phyloP scores from a whole-genome alignment of 2,113 vertebrate species.

The Tragelaphus buxtoni region DNA sequence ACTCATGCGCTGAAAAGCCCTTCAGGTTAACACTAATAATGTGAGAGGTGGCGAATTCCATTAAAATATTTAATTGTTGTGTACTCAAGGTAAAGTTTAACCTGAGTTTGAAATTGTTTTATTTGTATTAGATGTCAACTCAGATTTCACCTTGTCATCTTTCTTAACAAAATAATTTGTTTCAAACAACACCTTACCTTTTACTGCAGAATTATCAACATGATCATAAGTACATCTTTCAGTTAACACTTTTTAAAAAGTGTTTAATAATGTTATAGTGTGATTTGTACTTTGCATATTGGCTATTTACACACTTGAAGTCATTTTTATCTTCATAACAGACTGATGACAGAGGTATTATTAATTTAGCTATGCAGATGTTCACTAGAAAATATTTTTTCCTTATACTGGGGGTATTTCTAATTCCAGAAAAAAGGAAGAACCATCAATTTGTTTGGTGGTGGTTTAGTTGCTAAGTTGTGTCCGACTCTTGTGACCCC shows the following conservation, averaged over 20 bases:
- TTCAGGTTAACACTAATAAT: neutral
- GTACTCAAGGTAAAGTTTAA: neutral
- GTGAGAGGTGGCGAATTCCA: neutral
- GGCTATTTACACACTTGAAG: neutral
- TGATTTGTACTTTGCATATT: neutral
- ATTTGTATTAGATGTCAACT: neutral
- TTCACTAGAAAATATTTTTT: neutral
- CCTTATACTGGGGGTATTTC: neutral
- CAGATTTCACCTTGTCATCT: neutral
- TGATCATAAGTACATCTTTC: neutral
- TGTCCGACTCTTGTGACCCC: neutral
- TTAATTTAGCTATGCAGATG: neutral
- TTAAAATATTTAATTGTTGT: neutral
- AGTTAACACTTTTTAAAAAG: neutral
- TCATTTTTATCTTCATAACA: neutral
- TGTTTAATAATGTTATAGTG: neutral
- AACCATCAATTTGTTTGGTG: neutral
- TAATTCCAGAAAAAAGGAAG: neutral
- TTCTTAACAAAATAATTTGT: neutral
- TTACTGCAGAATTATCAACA: neutral
- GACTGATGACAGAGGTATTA: neutral
- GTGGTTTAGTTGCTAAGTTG: neutral
- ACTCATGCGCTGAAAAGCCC: neutral
- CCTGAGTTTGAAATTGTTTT: neutral
- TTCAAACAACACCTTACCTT: neutral